phyloP scores from a whole-genome alignment of 2,888 invertebrate species.

The Hydroisotoma schaefferi region DNA sequence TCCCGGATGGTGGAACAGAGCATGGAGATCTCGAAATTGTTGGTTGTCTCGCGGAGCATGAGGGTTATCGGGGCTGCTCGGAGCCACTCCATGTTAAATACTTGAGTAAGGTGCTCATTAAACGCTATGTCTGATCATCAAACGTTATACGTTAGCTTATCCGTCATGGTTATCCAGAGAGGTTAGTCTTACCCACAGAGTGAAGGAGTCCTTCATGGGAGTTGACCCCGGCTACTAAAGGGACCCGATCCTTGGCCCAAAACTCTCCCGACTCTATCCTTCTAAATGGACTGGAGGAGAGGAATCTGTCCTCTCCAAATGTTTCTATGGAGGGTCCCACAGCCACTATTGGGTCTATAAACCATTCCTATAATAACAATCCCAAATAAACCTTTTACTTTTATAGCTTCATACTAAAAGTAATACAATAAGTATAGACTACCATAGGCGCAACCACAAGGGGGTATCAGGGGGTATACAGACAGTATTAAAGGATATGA shows the following conservation, averaged over 20 bases:
- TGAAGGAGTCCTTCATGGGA: slow-evolving; percentile 42
- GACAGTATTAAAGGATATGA: no score
- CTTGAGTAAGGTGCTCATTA: slow-evolving; percentile 24
- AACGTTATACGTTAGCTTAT: background rate
- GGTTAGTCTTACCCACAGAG: slow-evolving; percentile 28
- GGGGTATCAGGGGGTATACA: no score
- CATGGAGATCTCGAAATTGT: slow-evolving; percentile 22
- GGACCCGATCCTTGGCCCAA: slow-evolving; percentile 29
- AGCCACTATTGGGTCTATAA: slow-evolving; percentile 39
- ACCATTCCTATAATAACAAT: slow-evolving; percentile 32
- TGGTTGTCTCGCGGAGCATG: background rate
- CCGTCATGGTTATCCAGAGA: no score
- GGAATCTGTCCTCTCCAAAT: slow-evolving; percentile 31
- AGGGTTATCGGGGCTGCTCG: slow-evolving; percentile 40
- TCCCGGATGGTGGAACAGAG: slow-evolving; percentile 22
- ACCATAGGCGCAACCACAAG: no score
- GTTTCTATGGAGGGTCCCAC: slow-evolving; percentile 38
- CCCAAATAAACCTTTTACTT: slow-evolving; percentile 5
- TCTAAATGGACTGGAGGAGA: slow-evolving; percentile 28
- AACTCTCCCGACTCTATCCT: slow-evolving; percentile 35
- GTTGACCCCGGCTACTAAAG: slow-evolving; percentile 40
- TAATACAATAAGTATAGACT: no score
- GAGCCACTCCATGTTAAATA: slow-evolving; percentile 41
- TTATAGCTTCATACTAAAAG: no score
- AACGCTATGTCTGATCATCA: slow-evolving; percentile 34